Percentiles rank a stretch among this genome's conserved stretches.
These are phyloP conservation scores for Petaurus breviceps DNA, from an alignment of 2,113 vertebrate genomes.

Conservation along the genomic window DNA sequence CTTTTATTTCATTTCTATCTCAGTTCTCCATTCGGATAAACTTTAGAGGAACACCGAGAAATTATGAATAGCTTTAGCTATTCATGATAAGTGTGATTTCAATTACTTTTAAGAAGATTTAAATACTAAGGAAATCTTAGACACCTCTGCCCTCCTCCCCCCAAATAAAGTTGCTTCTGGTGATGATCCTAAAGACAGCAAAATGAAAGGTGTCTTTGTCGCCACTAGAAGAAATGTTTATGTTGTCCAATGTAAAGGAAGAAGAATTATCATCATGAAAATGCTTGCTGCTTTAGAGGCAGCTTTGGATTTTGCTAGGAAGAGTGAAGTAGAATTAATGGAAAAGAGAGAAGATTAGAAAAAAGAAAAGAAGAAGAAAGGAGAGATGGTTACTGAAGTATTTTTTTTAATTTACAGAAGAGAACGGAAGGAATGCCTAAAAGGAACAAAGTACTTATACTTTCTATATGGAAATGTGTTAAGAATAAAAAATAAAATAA, in stretches of 20 bases:
- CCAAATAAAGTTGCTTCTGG: not conserved
- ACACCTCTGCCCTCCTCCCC: not conserved
- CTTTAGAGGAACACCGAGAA: no score
- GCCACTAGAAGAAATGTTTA: no score
- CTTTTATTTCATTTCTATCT: not conserved
- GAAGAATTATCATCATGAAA: no score
- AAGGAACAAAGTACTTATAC: not conserved
- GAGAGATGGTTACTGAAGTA: not conserved
- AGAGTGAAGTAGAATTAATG: not conserved
- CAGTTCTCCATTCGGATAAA: no score
- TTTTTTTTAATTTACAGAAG: not conserved
- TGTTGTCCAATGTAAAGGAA: no score
- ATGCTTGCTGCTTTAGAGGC: no score
- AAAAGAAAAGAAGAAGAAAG: not conserved
- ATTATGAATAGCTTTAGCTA: no score
- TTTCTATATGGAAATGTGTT: not conserved
- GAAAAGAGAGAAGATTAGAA: not conserved
- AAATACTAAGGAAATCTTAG: not conserved
- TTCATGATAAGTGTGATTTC: no score
- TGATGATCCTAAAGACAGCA: not conserved
- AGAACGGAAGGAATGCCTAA: not conserved
- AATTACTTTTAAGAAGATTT: not conserved
- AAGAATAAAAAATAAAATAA: not conserved
- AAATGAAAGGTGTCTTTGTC: not conserved
- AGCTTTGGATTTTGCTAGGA: no score